These are phyloP conservation scores for Sakesphorus luctuosus DNA, from an alignment of 2,113 vertebrate species.

Conservation along the genomic window DNA sequence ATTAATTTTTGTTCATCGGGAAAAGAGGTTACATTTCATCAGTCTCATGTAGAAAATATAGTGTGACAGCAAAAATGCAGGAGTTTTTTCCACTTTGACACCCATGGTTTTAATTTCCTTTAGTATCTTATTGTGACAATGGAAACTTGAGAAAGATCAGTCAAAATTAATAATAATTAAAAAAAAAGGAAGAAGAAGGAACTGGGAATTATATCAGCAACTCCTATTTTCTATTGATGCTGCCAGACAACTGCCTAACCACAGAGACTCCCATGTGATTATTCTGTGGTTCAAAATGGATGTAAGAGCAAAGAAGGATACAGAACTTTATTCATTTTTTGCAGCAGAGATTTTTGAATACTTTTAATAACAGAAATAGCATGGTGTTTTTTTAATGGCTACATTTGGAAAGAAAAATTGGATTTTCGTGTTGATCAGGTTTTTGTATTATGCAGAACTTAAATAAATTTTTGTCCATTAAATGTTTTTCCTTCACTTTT, in stretches of 20 bases:
- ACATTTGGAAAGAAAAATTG: neutral
- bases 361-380: neutral
- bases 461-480: neutral
- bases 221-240: neutral
- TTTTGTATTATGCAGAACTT: neutral
- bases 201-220: neutral
- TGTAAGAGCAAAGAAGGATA: neutral
- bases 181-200: neutral
- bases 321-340: neutral
- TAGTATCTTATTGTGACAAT: conserved; percentile 18
- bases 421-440: neutral
- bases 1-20: neutral
- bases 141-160: neutral
- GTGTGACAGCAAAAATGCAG: conserved; percentile 28
- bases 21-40: conserved; percentile 35
- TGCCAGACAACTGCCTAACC: neutral
- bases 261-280: neutral
- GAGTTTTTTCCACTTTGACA: neutral
- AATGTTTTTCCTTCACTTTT: neutral
- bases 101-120: conserved; percentile 13
- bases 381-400: neutral
- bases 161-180: neutral
- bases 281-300: neutral
- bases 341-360: neutral
- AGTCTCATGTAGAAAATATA: neutral